Conservation (phyloP, 2,797 vertebrate genomes). For the Rhinogobio ventralis region DNA sequence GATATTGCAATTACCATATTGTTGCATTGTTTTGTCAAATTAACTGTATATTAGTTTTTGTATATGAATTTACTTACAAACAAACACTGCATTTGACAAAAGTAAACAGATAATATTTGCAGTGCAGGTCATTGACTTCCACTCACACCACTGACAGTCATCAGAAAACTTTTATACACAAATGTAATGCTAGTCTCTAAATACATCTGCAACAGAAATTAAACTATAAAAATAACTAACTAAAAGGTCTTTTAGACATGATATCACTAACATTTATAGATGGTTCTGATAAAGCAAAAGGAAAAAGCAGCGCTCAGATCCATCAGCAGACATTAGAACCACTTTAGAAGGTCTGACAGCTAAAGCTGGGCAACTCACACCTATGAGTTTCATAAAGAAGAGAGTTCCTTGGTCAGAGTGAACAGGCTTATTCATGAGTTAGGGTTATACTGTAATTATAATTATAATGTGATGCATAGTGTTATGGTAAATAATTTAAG, state of each 20-base stretch:
- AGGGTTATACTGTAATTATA: too few species aligned
- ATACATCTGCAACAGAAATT: neutral
- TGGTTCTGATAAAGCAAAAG: neutral
- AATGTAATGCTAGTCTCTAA: neutral
- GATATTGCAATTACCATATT: too few species aligned
- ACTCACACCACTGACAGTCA: neutral
- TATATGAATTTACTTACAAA: neutral
- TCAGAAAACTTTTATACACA: neutral
- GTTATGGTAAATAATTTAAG: neutral
- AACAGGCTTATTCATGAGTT: neutral
- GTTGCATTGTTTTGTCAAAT: too few species aligned
- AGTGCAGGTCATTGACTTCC: neutral
- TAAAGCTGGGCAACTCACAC: too few species aligned
- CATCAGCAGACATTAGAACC: neutral
- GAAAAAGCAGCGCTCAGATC: too few species aligned
- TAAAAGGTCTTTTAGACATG: neutral
- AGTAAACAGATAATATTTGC: neutral
- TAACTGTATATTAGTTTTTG: neutral
- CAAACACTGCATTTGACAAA: neutral
- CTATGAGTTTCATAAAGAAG: too few species aligned
- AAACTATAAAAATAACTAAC: neutral
- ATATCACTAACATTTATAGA: neutral
- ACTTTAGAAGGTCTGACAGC: neutral
- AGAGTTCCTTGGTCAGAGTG: neutral
- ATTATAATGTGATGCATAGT: neutral